Conservation (phyloP, 1,140 invertebrate genomes). For the Phortica variegata region DNA sequence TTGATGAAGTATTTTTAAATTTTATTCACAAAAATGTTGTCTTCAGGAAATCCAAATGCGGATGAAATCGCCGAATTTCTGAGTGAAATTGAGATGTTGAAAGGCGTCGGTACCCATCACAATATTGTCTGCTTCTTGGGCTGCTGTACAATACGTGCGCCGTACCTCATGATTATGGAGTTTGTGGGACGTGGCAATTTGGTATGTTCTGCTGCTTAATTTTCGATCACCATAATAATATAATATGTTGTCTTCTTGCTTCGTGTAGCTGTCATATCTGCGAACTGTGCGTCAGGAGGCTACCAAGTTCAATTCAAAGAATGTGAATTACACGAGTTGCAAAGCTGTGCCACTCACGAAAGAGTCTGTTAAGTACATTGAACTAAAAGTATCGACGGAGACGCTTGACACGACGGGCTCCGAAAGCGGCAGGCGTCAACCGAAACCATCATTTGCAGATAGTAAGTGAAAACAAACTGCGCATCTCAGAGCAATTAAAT, state of each 20-base stretch:
- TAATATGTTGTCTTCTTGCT: not conserved
- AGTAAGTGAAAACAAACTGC: slow-evolving; percentile 23
- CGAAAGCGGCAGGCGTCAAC: not conserved
- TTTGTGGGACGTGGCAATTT: slow-evolving; percentile 78
- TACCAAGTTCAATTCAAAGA: slow-evolving; percentile 18
- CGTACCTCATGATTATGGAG: slow-evolving; percentile 75
- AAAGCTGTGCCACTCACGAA: slow-evolving; percentile 7
- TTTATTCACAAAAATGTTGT: not conserved
- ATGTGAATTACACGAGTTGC: slow-evolving; percentile 31
- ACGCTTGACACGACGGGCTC: slow-evolving; percentile 4
- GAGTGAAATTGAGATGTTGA: slow-evolving; percentile 77
- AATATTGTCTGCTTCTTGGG: slow-evolving; percentile 78
- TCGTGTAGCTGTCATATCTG: slow-evolving; percentile 31
- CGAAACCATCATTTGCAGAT: slow-evolving; percentile 31
- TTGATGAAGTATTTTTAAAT: not conserved
- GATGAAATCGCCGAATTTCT: slow-evolving; percentile 70
- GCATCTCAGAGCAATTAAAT: not conserved
- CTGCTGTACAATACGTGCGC: slow-evolving; percentile 72
- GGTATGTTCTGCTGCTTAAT: slow-evolving; percentile 49
- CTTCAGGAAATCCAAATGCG: slow-evolving; percentile 56
- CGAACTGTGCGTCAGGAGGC: slow-evolving; percentile 36
- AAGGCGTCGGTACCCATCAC: slow-evolving; percentile 72
- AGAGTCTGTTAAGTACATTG: slow-evolving; percentile 36
- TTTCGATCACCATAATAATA: not conserved
- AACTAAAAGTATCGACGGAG: slow-evolving; percentile 34